These are phyloP conservation scores for Heliconius eleuchia DNA, from an alignment of 1,140 invertebrate species.

Conservation along the genomic window DNA sequence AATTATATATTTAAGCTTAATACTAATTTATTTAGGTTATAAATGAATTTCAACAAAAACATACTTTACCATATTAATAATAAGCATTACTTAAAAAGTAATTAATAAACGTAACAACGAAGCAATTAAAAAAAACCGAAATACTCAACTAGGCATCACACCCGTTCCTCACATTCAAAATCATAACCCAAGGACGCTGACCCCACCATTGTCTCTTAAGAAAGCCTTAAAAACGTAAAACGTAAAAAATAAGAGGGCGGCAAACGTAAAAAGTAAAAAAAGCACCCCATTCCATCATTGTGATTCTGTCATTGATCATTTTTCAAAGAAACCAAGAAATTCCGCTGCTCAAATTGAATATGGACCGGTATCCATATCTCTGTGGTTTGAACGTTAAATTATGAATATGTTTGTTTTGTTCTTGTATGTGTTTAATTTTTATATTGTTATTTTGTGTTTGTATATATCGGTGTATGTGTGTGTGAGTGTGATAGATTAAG, in stretches of 20 bases:
- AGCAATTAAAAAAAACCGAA: background rate
- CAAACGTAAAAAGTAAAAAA: slow-evolving; percentile 42
- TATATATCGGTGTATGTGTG: too few species aligned
- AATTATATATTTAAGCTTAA: too few species aligned
- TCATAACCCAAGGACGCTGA: slow-evolving; percentile 55
- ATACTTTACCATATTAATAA: too few species aligned
- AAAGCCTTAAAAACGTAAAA: background rate
- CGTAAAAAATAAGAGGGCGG: slow-evolving; percentile 44
- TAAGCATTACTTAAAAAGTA: background rate
- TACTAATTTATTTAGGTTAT: too few species aligned
- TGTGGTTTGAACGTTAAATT: slow-evolving; percentile 7
- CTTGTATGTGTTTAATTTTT: background rate
- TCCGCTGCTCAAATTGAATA: slow-evolving; percentile 55
- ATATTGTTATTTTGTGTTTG: background rate
- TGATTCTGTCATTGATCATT: slow-evolving; percentile 68
- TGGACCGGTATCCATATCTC: slow-evolving; percentile 29
- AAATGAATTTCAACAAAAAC: too few species aligned
- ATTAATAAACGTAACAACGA: background rate
- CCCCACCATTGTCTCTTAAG: slow-evolving; percentile 64
- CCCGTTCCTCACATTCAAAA: background rate
- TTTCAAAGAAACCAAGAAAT: slow-evolving; percentile 58
- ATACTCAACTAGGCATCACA: background rate
- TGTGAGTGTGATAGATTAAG: too few species aligned
- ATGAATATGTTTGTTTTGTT: slow-evolving; percentile 23
- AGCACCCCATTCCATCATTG: slow-evolving; percentile 58